Evolutionary conservation across 2,888 invertebrate species (phyloP).

Genomic region (Dryobotodes eremita): DNA sequence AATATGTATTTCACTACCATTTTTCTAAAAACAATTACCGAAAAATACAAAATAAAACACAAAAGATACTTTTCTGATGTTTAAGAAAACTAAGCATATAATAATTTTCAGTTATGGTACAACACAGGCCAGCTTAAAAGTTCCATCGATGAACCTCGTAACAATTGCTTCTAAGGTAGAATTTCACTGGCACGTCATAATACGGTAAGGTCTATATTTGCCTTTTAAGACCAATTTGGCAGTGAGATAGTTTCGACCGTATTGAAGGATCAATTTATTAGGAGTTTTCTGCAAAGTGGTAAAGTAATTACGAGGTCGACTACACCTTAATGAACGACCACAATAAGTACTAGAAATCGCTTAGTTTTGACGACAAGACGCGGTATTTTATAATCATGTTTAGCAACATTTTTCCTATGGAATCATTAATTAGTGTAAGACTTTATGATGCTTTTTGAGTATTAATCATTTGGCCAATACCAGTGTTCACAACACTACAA

Average conservation of each 20-base stretch:
- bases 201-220: neutral
- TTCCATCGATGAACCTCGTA: neutral
- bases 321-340: neutral
- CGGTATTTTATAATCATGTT: neutral
- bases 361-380: neutral
- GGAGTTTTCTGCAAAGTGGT: neutral
- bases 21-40: neutral
- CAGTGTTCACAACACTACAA: neutral
- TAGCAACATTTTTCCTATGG: neutral
- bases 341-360: neutral
- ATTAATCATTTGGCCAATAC: conserved; percentile 1
- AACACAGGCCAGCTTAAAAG: neutral
- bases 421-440: neutral
- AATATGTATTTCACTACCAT: neutral
- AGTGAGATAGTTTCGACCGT: neutral
- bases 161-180: neutral
- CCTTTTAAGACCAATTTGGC: neutral
- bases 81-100: neutral
- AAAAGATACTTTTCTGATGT: neutral
- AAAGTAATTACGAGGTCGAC: neutral
- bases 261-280: neutral
- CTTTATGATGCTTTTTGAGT: neutral
- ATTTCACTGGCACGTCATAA: neutral
- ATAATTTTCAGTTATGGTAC: neutral
- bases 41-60: conserved; percentile 1